These are phyloP conservation scores for Rhyzopertha dominica DNA, from an alignment of 1,140 invertebrate genomes.

Conservation along the genomic window DNA sequence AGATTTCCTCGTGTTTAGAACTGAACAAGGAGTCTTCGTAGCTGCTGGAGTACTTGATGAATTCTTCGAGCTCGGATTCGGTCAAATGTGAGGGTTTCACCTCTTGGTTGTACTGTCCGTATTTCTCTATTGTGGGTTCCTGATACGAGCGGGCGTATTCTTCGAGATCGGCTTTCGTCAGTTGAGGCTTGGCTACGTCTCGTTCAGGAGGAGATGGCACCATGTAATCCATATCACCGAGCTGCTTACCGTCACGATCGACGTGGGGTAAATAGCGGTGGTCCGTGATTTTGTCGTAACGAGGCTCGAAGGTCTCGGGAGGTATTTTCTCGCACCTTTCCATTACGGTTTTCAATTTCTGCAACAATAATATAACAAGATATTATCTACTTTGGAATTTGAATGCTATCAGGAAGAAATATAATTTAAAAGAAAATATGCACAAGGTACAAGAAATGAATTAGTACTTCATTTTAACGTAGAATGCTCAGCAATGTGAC, in stretches of 20 bases:
- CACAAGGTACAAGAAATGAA: too few relatives aligned
- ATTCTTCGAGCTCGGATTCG: conserved; percentile 40
- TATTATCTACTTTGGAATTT: too few relatives aligned
- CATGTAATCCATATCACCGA: conserved; percentile 65
- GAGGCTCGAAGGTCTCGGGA: conserved; percentile 57
- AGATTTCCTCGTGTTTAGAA: conserved; percentile 38
- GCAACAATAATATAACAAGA: conserved; percentile 33
- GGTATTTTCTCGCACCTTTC: conserved; percentile 69
- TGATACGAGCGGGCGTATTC: conserved; percentile 62
- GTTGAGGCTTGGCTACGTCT: conserved; percentile 53
- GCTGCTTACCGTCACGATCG: conserved; percentile 59
- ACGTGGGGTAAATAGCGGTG: conserved; percentile 55
- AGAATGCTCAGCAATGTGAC: too few relatives aligned
- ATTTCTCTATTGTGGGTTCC: conserved; percentile 43
- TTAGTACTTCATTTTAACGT: too few relatives aligned
- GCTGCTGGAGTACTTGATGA: conserved; percentile 45
- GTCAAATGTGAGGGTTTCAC: conserved; percentile 26
- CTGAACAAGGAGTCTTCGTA: conserved; percentile 47
- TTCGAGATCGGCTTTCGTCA: conserved; percentile 65
- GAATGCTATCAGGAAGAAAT: too few relatives aligned
- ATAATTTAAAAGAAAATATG: too few relatives aligned
- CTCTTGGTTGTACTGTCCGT: conserved; percentile 20
- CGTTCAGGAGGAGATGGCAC: conserved; percentile 72
- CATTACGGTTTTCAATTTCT: conserved; percentile 67
- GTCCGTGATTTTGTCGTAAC: conserved; percentile 44